Conservation (phyloP, 2,888 invertebrate genomes). For the Heteromyza rotundicornis region DNA sequence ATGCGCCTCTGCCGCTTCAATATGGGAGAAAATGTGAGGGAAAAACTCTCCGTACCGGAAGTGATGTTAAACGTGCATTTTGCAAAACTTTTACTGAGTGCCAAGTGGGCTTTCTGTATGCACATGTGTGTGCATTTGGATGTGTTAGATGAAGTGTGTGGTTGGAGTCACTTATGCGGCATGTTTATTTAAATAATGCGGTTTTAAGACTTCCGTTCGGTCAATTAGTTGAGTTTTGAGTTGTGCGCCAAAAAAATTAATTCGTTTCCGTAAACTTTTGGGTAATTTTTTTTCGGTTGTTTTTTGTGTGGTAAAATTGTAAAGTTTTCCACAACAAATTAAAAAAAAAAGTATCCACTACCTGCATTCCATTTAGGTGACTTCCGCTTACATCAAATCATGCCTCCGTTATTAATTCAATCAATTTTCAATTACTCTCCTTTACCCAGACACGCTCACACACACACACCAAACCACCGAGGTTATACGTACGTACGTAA, state of each 20-base stretch:
- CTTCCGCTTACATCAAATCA: no score
- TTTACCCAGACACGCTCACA: no score
- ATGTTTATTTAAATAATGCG: slow-evolving; percentile 52
- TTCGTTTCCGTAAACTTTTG: no score
- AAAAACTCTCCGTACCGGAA: slow-evolving; percentile 14
- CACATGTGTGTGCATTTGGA: neutral
- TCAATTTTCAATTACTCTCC: slow-evolving; percentile 21
- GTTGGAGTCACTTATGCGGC: slow-evolving; percentile 50
- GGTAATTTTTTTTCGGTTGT: no score
- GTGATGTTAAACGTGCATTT: slow-evolving; percentile 9
- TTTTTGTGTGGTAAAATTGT: no score
- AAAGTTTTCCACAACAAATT: no score
- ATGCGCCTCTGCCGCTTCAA: neutral
- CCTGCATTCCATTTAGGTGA: no score
- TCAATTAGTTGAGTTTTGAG: slow-evolving; percentile 44
- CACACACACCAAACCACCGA: no score
- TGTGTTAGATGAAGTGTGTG: slow-evolving; percentile 24
- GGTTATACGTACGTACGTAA: neutral
- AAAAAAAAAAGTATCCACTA: no score
- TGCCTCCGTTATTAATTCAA: slow-evolving; percentile 10
- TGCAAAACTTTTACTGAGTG: neutral
- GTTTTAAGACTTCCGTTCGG: slow-evolving; percentile 50
- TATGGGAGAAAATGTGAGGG: neutral
- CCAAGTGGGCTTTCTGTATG: neutral
- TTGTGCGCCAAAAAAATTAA: no score